These are phyloP conservation scores for Gari tellinella DNA, from an alignment of 2,888 invertebrate genomes.

Conservation along the genomic window DNA sequence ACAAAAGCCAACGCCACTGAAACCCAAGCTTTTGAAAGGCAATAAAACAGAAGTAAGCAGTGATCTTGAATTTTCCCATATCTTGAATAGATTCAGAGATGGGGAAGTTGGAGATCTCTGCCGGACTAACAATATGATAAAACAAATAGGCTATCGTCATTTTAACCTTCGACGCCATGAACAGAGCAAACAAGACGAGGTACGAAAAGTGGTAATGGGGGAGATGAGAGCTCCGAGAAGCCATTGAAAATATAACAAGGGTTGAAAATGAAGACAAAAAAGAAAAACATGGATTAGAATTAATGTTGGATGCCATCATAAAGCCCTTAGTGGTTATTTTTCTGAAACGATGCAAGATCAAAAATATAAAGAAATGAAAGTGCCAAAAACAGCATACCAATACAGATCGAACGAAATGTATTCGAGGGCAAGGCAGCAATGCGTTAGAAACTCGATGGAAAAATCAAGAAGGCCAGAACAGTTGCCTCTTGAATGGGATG, in stretches of 20 bases:
- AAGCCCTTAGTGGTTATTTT: constrained; percentile 14
- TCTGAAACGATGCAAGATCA: constrained; percentile 23
- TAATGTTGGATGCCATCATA: constrained; percentile 9
- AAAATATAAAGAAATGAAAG: constrained; percentile 11
- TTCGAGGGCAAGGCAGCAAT: constrained; percentile 16
- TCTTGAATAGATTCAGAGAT: constrained; percentile 36
- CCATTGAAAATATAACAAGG: not conserved
- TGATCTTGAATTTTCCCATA: constrained; percentile 7
- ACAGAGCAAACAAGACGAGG: constrained; percentile 22
- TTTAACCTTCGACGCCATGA: constrained; percentile 24
- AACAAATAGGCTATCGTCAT: constrained; percentile 24
- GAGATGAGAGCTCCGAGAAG: constrained; percentile 27
- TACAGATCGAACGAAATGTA: constrained; percentile 13
- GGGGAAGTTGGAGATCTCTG: constrained; percentile 32
- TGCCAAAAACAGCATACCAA: constrained; percentile 15
- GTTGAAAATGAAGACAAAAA: not conserved
- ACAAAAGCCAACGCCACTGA: too few relatives aligned
- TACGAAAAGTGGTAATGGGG: constrained; percentile 29
- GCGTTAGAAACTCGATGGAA: constrained; percentile 24
- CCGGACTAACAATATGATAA: constrained; percentile 17
- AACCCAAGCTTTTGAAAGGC: too few relatives aligned
- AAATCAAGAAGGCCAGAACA: constrained; percentile 31
- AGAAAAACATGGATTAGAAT: constrained; percentile 22
- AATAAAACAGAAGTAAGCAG: too few relatives aligned
- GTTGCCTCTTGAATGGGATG: constrained; percentile 26